Evolutionary conservation across 2,113 vertebrate species (phyloP).

Genomic region (Bubo bubo): DNA sequence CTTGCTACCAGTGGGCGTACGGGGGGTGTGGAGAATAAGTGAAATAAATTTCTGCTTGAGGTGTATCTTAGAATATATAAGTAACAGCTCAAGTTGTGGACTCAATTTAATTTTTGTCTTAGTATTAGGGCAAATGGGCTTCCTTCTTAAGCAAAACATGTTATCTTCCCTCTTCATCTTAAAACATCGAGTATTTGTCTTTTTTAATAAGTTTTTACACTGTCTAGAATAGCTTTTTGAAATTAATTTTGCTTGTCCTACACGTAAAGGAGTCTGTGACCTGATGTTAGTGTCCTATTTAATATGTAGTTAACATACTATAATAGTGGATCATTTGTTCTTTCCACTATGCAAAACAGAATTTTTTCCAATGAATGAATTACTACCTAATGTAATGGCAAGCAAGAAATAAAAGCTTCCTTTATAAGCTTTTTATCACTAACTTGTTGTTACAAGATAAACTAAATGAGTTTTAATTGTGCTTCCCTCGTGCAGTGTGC

Average conservation of each 20-base stretch:
- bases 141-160: background rate
- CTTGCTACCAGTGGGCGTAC: background rate
- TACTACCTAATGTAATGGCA: background rate
- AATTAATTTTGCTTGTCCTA: slow-evolving; percentile 35
- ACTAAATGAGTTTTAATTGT: slow-evolving; percentile 60
- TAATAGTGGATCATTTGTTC: background rate
- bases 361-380: slow-evolving; percentile 6
- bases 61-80: background rate
- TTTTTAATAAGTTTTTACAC: background rate
- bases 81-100: background rate
- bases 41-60: background rate
- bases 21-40: background rate
- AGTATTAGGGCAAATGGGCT: background rate
- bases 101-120: background rate
- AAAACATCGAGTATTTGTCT: background rate
- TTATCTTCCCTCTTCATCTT: background rate
- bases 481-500: background rate
- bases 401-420: slow-evolving; percentile 5
- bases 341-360: background rate
- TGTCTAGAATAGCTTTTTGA: background rate
- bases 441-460: slow-evolving; percentile 49
- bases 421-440: slow-evolving; percentile 14
- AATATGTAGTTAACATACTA: background rate
- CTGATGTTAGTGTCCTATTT: slow-evolving; percentile 38
- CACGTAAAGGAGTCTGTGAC: slow-evolving; percentile 9